phyloP scores from a whole-genome alignment of 2,888 invertebrate genomes.

The Xestia c-nigrum region DNA sequence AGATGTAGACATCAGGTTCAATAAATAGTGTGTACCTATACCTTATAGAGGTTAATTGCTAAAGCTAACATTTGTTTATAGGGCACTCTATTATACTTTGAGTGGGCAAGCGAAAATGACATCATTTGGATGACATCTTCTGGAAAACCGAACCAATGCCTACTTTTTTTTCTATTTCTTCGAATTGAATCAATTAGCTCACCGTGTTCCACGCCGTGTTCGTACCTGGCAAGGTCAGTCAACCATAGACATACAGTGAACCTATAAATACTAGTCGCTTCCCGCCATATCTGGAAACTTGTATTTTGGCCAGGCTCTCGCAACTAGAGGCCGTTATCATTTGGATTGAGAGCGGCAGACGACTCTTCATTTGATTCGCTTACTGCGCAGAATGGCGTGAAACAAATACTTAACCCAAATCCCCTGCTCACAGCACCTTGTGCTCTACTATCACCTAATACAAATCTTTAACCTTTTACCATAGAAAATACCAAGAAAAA shows the following conservation, averaged over 20 bases:
- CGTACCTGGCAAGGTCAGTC: conserved; percentile 72
- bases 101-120: conserved; percentile 22
- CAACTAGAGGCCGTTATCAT: conserved; percentile 54
- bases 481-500: conserved; percentile 31
- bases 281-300: conserved; percentile 77
- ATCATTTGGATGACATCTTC: conserved; percentile 24
- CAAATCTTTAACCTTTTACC: conserved; percentile 31
- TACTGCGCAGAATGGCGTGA: conserved; percentile 6
- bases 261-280: conserved; percentile 70
- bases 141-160: conserved; percentile 13
- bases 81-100: not conserved
- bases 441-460: conserved; percentile 10
- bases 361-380: conserved; percentile 27
- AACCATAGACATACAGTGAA: conserved; percentile 60
- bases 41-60: conserved; percentile 11
- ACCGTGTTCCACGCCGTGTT: conserved; percentile 47
- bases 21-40: not conserved
- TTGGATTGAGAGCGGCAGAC: conserved; percentile 44
- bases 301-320: conserved; percentile 67
- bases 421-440: not conserved
- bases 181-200: conserved; percentile 30
- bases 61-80: conserved; percentile 21
- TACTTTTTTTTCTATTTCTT: conserved; percentile 21
- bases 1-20: conserved; percentile 1
- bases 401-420: conserved; percentile 24